Conservation (phyloP, 2,888 invertebrate species). For the Dynastes hyllus region DNA sequence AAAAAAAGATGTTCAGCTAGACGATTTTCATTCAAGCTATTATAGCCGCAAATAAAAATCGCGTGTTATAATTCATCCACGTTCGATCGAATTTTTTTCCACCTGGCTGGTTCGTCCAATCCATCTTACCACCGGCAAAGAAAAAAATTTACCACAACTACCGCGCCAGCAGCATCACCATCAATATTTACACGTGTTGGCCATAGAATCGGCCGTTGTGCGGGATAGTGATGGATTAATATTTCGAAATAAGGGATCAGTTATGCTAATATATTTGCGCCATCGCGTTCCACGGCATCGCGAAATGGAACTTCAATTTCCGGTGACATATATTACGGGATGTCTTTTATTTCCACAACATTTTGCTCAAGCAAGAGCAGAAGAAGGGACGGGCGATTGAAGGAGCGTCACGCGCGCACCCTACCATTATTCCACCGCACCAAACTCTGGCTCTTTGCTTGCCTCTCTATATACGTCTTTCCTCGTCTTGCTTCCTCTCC, state of each 20-base stretch:
- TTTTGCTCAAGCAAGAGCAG: not conserved
- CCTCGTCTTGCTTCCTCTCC: not conserved
- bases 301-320: slow-evolving; percentile 41
- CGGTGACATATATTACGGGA: slow-evolving; percentile 25
- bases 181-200: slow-evolving; percentile 27
- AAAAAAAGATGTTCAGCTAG: too few relatives aligned
- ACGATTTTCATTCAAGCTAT: too few relatives aligned
- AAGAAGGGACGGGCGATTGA: not conserved
- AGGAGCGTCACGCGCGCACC: not conserved
- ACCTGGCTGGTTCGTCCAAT: too few relatives aligned
- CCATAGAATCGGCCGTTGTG: not conserved
- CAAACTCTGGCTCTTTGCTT: not conserved
- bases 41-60: too few relatives aligned
- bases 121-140: too few relatives aligned
- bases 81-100: too few relatives aligned
- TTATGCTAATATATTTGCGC: slow-evolving; percentile 37
- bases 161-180: not conserved
- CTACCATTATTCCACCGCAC: too few relatives aligned
- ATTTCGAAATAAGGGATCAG: slow-evolving; percentile 8
- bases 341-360: slow-evolving; percentile 14
- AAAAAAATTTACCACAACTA: too few relatives aligned
- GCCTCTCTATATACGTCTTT: not conserved
- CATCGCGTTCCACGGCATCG: slow-evolving; percentile 1
- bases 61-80: not conserved
- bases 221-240: slow-evolving; percentile 24